Conservation (phyloP, 2,888 invertebrate species). For the Caenorhabditis becei region DNA sequence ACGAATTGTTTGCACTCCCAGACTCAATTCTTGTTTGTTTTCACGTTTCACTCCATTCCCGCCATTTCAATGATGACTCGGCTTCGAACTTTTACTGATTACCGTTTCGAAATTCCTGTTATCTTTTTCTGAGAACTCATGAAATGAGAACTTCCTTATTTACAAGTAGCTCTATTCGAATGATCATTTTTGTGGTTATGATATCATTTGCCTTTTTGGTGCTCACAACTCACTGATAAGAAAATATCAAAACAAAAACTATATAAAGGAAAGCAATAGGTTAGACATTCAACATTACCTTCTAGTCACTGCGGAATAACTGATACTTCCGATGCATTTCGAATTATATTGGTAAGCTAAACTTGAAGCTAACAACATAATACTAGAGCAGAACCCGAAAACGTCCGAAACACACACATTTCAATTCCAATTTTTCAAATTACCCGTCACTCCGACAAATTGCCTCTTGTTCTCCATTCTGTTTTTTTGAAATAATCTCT, state of each 20-base stretch:
- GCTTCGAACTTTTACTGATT: not conserved
- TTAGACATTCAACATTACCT: not conserved
- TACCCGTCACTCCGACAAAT: too few species aligned
- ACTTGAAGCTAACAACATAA: too few species aligned
- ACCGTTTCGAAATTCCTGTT: too few species aligned
- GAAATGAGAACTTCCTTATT: too few species aligned
- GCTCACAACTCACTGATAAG: not conserved
- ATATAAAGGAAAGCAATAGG: not conserved
- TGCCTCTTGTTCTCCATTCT: not conserved
- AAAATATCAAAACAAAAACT: not conserved
- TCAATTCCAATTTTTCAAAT: not conserved
- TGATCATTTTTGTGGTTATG: not conserved
- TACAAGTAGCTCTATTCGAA: too few species aligned
- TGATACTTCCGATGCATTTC: not conserved
- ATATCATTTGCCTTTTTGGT: not conserved
- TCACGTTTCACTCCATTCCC: conserved; percentile 1
- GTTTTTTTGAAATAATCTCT: not conserved
- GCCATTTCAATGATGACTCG: not conserved
- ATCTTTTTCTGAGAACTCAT: too few species aligned
- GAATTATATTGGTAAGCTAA: too few species aligned
- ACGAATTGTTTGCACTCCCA: conserved; percentile 22
- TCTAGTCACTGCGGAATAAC: not conserved
- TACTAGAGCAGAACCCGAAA: too few species aligned
- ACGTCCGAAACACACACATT: too few species aligned
- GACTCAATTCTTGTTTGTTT: conserved; percentile 31